Conservation (phyloP, 2,797 vertebrate genomes). For the Onychomys leucogaster region DNA sequence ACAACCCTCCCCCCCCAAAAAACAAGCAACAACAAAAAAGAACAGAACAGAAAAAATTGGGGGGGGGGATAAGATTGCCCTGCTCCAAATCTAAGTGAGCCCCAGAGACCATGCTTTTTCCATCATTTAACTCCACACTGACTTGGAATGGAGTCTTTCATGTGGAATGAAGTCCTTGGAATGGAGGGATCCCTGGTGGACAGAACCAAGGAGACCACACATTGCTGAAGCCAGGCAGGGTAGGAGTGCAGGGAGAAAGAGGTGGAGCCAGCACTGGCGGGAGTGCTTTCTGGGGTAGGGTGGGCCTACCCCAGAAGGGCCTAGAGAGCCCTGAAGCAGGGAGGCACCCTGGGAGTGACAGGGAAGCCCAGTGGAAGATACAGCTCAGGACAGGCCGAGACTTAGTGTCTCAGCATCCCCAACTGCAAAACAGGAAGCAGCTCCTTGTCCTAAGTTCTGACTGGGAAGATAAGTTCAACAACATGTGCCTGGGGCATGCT, state of each 20-base stretch:
- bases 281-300: not conserved
- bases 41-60: not conserved
- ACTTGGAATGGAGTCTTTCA: not conserved
- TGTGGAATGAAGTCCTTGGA: not conserved
- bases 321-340: not conserved
- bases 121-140: not conserved
- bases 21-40: not conserved
- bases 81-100: not conserved
- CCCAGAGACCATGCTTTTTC: not conserved
- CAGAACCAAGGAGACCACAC: not conserved
- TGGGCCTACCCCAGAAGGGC: too few species aligned
- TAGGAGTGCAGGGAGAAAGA: too few species aligned
- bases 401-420: not conserved
- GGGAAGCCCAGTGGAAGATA: not conserved
- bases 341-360: not conserved
- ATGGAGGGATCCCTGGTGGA: not conserved
- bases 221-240: too few species aligned
- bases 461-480: not conserved
- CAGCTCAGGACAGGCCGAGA: not conserved
- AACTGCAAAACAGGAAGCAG: not conserved
- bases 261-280: not conserved
- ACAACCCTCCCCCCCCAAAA: too few species aligned
- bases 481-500: not conserved
- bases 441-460: not conserved
- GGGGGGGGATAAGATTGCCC: not conserved